Evolutionary conservation across 2,888 invertebrate species (phyloP).

Genomic region (Operophtera brumata): DNA sequence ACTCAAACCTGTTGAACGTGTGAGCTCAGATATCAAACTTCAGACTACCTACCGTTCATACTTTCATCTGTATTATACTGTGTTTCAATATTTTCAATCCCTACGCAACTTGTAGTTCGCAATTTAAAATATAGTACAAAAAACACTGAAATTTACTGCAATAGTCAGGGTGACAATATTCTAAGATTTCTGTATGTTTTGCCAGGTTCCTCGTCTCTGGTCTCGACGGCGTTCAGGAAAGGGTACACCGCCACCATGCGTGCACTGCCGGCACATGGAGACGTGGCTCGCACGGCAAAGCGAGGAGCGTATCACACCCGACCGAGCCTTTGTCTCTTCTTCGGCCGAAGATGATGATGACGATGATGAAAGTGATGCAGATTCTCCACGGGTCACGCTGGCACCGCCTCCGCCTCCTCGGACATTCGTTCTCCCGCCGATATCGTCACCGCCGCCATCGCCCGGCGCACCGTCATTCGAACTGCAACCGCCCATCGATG

Average conservation of each 20-base stretch:
- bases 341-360: conserved; percentile 75
- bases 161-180: no score
- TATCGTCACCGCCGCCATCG: conserved; percentile 76
- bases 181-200: conserved; percentile 9
- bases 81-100: not conserved
- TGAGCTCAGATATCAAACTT: not conserved
- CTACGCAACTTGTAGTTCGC: not conserved
- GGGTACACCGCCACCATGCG: conserved; percentile 85
- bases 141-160: no score
- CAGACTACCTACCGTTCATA: not conserved
- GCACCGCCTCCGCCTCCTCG: conserved; percentile 80
- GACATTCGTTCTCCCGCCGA: conserved; percentile 53
- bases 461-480: conserved; percentile 80
- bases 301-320: conserved; percentile 68
- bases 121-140: no score
- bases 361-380: conserved; percentile 75
- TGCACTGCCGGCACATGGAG: conserved; percentile 89
- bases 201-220: conserved; percentile 83
- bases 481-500: conserved; percentile 76
- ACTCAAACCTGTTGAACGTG: not conserved
- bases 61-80: not conserved
- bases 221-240: conserved; percentile 83
- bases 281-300: conserved; percentile 83
- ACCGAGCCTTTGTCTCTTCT: conserved; percentile 60
- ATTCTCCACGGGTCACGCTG: conserved; percentile 82